These are phyloP conservation scores for Centruroides vittatus DNA, from an alignment of 1,140 invertebrate genomes.

Conservation along the genomic window DNA sequence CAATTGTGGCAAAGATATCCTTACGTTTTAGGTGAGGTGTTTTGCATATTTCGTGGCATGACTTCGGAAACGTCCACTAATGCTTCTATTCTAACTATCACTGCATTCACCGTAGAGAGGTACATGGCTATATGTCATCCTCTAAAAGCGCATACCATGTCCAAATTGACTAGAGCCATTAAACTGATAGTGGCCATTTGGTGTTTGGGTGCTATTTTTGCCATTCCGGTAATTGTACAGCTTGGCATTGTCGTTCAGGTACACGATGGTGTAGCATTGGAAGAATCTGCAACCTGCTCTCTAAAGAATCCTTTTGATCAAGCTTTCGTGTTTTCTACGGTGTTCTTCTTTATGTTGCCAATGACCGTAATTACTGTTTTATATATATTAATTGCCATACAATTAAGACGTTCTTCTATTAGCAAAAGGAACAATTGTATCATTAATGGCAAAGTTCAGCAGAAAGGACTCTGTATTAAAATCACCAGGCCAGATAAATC, in stretches of 20 bases:
- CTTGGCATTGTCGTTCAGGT: conserved; percentile 19
- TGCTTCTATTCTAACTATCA: conserved; percentile 82
- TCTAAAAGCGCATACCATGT: conserved; percentile 71
- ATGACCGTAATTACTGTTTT: conserved; percentile 71
- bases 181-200: conserved; percentile 43
- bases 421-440: background rate
- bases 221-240: conserved; percentile 48
- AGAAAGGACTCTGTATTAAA: background rate
- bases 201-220: conserved; percentile 44
- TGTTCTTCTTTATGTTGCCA: conserved; percentile 66
- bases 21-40: conserved; percentile 69
- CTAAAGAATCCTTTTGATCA: conserved; percentile 32
- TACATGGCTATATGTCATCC: conserved; percentile 92
- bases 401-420: conserved; percentile 35
- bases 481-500: conserved; percentile 3
- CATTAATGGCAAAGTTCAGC: background rate
- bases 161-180: conserved; percentile 44
- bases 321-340: conserved; percentile 64
- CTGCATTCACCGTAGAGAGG: conserved; percentile 84
- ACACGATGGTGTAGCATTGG: background rate
- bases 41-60: conserved; percentile 68
- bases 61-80: conserved; percentile 81
- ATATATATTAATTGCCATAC: conserved; percentile 66
- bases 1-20: conserved; percentile 74
- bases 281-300: conserved; percentile 1